Evolutionary conservation across 2,797 vertebrate species (phyloP), one percentile per base, ranked within the genome.

Genomic region (Premnoplex brunnescens): DNA sequence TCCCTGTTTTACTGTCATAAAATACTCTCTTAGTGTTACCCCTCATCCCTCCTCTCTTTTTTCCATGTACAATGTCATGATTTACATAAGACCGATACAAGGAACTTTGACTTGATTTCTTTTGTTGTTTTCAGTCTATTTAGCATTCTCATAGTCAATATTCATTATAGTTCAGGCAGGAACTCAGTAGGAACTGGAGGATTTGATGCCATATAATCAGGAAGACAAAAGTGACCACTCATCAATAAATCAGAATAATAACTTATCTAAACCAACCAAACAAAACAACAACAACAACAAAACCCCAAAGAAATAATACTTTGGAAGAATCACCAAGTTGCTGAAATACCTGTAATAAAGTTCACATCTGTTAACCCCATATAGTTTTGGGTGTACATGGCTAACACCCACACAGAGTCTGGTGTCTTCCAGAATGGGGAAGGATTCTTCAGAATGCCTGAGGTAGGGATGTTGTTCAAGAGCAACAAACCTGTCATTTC

Each of bases 351-450:
- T 80, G 8, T 14, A 46, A 28, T 34, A 28, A 71, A 26, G 10
- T 39, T 74, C 34, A 32, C 20, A 60, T 56, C 4, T 9, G 18
- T 44, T 12, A 44, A 2, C 3, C 6, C 4, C 13, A 12, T 14
- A 27, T 1, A 32, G 30, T 63, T 63, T 63, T 39, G 5, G 2
- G 2, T 51, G 13, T 46, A 59, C 8, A 3, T 14, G 43, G 12
- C 16, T 46, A 49, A 1, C 2, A 67, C 5, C 11, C 39, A n/a
- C 15, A 48, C 3, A 12, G 59, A n/a, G 0, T 36, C 32, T 41
- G 23, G 12, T n/a, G 18, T 22, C 15, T 76, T 72, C 14, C 30
- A 59, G n/a, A 87, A 34, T 27, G 4, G 14, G 19, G 54, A 72
- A 76, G 24, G 7, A 18, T 54, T 37, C 18, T 71, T 69, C 51